Base-by-base conservation (phyloP, 2,797 vertebrate genomes). In the Eulemur rubriventer region DNA sequence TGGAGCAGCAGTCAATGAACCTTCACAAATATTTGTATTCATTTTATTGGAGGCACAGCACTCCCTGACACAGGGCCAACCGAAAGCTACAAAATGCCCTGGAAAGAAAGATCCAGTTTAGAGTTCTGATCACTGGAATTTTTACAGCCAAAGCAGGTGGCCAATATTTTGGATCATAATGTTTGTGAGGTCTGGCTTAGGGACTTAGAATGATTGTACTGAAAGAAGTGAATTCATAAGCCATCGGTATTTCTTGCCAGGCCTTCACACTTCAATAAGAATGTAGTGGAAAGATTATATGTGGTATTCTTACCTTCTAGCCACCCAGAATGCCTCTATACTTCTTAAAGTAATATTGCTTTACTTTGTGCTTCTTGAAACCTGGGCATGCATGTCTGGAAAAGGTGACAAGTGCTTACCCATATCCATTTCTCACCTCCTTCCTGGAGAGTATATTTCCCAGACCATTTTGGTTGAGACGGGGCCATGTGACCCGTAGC, bases 1-100 rank as follows among this genome's bases (percentile, higher is more conserved):
- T 95, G 79, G 50, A 94, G 61, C 8, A 7, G 30, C 52, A 65
- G 7, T 55, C 8, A 5, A 72, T 87, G 76, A 94, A 92, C 78
- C 73, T 81, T 85, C 96, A 70, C 94, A 97, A 96, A 96, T 94
- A 96, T 89, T 95, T 96, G 81, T 79, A 79, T 93, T 94, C 48
- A 57, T 95, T 96, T 97, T 97, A 96, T 94, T 94, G 95, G 41
- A 89, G 61, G 30, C 73, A 91, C 38, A 46, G 69, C 57, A 91
- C 69, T 48, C 41, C 50, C 35, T 89, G 86, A 96, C 73, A 50
- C 16, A 81, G 22, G 61, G 65, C 94, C 96, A 98, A 35, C 33
- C 41, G 50, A 97, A 93, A 75, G 48, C 92, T 88, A 73, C 85
- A 93, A 94, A 97, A 72, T 92, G 63, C 41, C 59, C 61, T 84